A percentile compares a stretch with the other conserved stretches of the same genome.
Conservation (phyloP, 2,113 vertebrate genomes). For the Prunella fulvescens region DNA sequence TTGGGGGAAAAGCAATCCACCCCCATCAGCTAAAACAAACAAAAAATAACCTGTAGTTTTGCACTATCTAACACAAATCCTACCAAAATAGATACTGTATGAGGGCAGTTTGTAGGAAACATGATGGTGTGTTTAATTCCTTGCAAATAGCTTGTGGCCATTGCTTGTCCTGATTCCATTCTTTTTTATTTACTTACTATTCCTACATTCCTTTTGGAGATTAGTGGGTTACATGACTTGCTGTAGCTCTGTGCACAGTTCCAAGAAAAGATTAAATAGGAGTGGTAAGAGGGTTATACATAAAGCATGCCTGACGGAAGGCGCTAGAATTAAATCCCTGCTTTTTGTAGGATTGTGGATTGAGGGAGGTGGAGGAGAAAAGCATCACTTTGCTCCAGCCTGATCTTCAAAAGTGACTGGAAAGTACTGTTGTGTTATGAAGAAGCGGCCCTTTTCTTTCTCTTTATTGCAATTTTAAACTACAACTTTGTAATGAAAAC, state of each 20-base stretch:
- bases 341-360: background rate
- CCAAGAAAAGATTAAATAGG: background rate
- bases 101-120: background rate
- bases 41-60: background rate
- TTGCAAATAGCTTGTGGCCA: background rate
- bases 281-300: background rate
- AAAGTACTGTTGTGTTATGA: background rate
- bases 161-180: conserved; percentile 3
- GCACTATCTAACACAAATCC: background rate
- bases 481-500: background rate
- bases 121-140: background rate
- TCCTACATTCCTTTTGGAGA: conserved; percentile 25
- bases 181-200: conserved; percentile 12
- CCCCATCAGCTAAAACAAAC: background rate
- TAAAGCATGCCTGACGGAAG: background rate
- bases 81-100: background rate
- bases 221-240: background rate
- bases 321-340: background rate
- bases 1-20: background rate
- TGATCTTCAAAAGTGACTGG: background rate
- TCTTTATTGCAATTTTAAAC: background rate
- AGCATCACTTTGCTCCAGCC: background rate
- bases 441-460: background rate
- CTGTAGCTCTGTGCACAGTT: background rate
- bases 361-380: background rate